Evolutionary conservation across 92 coral and sea anemone genomes (phyloP).

Genomic region (Montipora capitata): DNA sequence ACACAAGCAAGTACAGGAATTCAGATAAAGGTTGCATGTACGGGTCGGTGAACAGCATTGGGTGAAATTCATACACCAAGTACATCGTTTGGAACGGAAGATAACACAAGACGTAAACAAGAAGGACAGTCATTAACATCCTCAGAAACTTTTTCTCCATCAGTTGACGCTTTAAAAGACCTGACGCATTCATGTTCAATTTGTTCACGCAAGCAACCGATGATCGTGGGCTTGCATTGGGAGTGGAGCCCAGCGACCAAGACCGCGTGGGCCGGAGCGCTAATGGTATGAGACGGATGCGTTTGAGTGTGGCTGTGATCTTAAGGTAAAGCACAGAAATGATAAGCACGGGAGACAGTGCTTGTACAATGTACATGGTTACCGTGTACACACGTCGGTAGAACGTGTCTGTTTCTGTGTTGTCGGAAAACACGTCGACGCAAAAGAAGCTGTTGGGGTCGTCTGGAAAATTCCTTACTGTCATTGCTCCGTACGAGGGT

Average conservation of each 20-base stretch:
- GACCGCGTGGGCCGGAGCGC: slow-evolving; percentile 71
- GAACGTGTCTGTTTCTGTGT: slow-evolving; percentile 35
- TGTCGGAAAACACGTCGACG: slow-evolving; percentile 65
- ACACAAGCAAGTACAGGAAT: slow-evolving; percentile 74
- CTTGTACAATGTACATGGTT: slow-evolving; percentile 73
- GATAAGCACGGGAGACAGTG: slow-evolving; percentile 75
- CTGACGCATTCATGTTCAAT: slow-evolving; percentile 72
- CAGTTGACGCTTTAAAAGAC: slow-evolving; percentile 68
- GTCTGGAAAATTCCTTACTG: neutral
- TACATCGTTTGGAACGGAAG: slow-evolving; percentile 83
- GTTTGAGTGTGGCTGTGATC: slow-evolving; percentile 80
- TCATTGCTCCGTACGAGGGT: slow-evolving; percentile 85
- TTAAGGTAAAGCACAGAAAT: slow-evolving; percentile 77
- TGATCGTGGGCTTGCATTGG: slow-evolving; percentile 79
- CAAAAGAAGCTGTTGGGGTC: slow-evolving; percentile 42
- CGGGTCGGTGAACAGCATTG: neutral
- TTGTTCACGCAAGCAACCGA: slow-evolving; percentile 66
- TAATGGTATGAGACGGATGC: slow-evolving; percentile 74
- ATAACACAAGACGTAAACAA: slow-evolving; percentile 81
- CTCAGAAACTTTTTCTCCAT: slow-evolving; percentile 83
- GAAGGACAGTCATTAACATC: slow-evolving; percentile 80
- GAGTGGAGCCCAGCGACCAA: slow-evolving; percentile 78
- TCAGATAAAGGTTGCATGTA: slow-evolving; percentile 35
- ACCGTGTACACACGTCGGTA: slow-evolving; percentile 71
- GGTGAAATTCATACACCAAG: slow-evolving; percentile 55